These are phyloP conservation scores for Xenotilapia leptura DNA, from an alignment of 2,113 vertebrate genomes.

Conservation along the genomic window DNA sequence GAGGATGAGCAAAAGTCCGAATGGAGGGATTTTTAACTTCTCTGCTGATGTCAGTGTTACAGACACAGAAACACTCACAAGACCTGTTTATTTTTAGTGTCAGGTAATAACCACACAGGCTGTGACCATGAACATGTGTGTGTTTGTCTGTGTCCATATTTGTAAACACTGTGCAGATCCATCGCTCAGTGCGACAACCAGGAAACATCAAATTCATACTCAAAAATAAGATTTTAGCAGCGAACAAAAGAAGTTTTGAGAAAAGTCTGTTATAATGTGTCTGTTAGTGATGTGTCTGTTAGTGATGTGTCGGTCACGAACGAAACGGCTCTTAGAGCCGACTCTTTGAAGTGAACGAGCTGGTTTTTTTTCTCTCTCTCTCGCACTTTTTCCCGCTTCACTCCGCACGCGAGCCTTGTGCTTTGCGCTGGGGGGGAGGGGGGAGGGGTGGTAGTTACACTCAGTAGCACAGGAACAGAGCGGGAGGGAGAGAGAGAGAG, in stretches of 20 bases:
- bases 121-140: not conserved
- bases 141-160: not conserved
- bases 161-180: not conserved
- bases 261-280: not conserved
- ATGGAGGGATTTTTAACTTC: not conserved
- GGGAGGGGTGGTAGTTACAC: not conserved
- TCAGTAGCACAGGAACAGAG: too few species aligned
- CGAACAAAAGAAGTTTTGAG: not conserved
- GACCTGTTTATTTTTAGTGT: not conserved
- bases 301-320: fast-evolving
- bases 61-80: not conserved
- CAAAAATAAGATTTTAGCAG: not conserved
- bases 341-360: not conserved
- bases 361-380: not conserved
- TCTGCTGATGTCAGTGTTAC: not conserved
- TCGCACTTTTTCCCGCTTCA: fast-evolving
- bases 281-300: not conserved
- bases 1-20: not conserved
- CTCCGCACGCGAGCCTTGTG: fast-evolving
- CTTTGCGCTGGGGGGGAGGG: fast-evolving
- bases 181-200: not conserved
- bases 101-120: not conserved
- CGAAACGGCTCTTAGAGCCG: not conserved
- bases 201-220: not conserved
- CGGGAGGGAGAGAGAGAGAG: too few species aligned